Conservation (phyloP, 2,797 vertebrate species). For the Danio albolineatus region DNA sequence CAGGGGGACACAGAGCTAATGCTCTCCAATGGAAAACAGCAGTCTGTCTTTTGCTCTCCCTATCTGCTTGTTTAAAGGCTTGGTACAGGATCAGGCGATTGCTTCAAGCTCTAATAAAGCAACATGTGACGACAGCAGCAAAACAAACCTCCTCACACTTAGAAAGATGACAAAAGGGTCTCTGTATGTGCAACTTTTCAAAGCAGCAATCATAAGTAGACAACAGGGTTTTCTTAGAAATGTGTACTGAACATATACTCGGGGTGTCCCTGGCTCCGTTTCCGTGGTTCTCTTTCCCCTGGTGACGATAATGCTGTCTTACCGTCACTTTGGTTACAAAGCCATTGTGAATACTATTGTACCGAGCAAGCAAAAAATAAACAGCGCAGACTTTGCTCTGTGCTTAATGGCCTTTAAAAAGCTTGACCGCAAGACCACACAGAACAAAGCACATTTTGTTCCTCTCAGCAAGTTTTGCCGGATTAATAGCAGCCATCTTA, state of each 20-base stretch:
- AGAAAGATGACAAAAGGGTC: background rate
- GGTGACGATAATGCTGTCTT: conserved; percentile 12
- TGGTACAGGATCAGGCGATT: conserved; percentile 1
- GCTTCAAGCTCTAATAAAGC: background rate
- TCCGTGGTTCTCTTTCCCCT: conserved; percentile 19
- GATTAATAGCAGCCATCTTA: conserved; percentile 23
- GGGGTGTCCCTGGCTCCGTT: conserved; percentile 11
- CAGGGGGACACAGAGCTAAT: background rate
- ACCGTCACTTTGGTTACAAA: conserved; percentile 39
- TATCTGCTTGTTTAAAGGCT: background rate
- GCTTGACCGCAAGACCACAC: background rate
- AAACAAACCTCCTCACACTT: background rate
- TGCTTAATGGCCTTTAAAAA: conserved; percentile 23
- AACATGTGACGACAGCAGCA: background rate
- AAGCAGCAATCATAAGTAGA: background rate
- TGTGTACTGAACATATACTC: conserved; percentile 3
- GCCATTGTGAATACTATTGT: conserved; percentile 9
- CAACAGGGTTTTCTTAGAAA: background rate
- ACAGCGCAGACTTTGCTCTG: background rate
- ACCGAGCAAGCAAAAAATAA: conserved; percentile 18
- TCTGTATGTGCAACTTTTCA: background rate
- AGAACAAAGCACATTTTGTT: conserved; percentile 35
- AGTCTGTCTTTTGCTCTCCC: background rate
- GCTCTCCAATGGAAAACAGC: conserved; percentile 29
- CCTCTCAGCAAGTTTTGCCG: conserved; percentile 17